Base-by-base conservation (phyloP, 2,113 vertebrate genomes). In the Orientallactaga bullata region DNA sequence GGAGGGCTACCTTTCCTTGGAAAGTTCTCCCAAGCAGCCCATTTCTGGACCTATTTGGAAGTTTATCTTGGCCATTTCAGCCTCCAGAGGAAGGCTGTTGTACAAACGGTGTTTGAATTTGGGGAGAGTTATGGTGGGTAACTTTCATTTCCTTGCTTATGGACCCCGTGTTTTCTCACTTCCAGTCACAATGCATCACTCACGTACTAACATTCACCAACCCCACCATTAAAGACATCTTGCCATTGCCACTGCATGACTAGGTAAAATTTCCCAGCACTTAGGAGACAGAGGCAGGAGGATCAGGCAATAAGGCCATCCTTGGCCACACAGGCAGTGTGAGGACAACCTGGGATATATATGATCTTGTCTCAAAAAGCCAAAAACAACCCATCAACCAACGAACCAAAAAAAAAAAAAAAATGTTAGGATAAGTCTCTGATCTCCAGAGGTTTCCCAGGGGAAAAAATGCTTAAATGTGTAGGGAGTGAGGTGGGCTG, bases 151-250 rank as follows among this genome's bases (percentile, higher is more conserved):
- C 73, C 72, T 84, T 65, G 39, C 72, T 85, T 69, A 39, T 11
- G 58, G 8, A 66, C 72, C n/a, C 65, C 71, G 9, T 26, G 66
- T 89, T 92, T 94, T 83, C 86, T 90, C 88, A 84, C 61, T 89
- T 28, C 58, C 78, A 65, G 30, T 63, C 87, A 71, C 76, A 85
- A 78, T 85, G 55, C 84, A 42, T 58, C 39, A 39, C 71, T 69
- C 26, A 35, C 35, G 9, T 32, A 55, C 69, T 21, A 79, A n/a
- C 5, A 6, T 6, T 68, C 51, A 71, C 17, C 20, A 28, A 65
- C 32, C 51, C 10, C 79, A 79, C 74, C 13, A 60, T 79, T n/a
- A 60, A 61, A 61, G 24, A 37, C 32, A 32, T 26, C 30, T 78
- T 89, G 78, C 55, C n/a, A 60, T 26, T 51, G 55, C 51, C 8